Conservation (phyloP, 2,888 invertebrate species). For the Lasioglossum pauxillum region DNA sequence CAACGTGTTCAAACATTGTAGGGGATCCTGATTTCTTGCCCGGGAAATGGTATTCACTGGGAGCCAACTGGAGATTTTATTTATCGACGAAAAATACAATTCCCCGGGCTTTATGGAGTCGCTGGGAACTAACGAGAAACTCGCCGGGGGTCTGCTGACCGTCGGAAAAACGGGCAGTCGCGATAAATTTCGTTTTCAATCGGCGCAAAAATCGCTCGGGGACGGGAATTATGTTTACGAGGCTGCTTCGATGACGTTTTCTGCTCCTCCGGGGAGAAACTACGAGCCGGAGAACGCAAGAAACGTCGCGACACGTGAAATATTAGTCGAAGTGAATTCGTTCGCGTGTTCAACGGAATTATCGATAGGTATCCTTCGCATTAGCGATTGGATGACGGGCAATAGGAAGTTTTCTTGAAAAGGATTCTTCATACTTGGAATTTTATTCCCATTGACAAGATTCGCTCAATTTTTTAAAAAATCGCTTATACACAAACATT, state of each 20-base stretch:
- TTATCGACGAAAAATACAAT: constrained; percentile 5
- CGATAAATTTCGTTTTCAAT: constrained; percentile 37
- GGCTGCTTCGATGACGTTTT: neutral
- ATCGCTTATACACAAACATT: neutral
- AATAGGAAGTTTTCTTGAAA: neutral
- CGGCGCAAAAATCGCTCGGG: constrained; percentile 22
- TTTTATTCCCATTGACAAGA: neutral
- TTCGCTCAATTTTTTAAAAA: neutral
- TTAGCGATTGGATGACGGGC: neutral
- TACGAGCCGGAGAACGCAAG: neutral
- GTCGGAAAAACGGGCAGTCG: neutral
- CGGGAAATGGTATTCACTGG: neutral
- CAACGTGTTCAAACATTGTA: neutral
- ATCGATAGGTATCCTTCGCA: neutral
- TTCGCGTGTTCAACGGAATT: neutral
- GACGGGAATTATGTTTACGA: constrained; percentile 23
- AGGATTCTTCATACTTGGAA: neutral
- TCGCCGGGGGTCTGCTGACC: neutral
- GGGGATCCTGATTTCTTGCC: neutral
- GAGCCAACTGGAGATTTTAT: neutral
- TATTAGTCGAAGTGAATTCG: neutral
- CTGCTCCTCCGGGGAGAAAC: neutral
- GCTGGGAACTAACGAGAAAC: neutral
- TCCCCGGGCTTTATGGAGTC: neutral
- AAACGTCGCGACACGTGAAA: constrained; percentile 4